Conservation (phyloP, 1,140 invertebrate species). For the Ephestia elutella region DNA sequence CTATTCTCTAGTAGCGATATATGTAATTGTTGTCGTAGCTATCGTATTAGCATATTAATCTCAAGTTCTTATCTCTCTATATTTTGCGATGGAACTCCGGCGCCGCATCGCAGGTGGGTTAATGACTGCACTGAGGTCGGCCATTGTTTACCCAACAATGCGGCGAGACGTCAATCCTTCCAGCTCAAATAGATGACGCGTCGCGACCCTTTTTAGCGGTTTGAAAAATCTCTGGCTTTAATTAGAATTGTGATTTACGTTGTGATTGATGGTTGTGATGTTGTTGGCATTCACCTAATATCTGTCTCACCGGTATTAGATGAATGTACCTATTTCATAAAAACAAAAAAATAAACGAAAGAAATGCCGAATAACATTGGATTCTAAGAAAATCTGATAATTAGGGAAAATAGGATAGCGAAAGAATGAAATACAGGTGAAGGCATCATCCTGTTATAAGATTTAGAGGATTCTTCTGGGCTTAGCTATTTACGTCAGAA, state of each 20-base stretch:
- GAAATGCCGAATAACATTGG: background rate
- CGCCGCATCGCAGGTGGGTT: constrained; percentile 54
- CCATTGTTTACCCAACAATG: constrained; percentile 71
- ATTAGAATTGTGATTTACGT: background rate
- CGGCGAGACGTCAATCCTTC: constrained; percentile 54
- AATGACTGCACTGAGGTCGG: constrained; percentile 63
- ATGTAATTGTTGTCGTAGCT: too few relatives aligned
- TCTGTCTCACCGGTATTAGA: too few relatives aligned
- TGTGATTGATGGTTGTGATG: too few relatives aligned
- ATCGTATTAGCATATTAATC: too few relatives aligned
- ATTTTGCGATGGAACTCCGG: constrained; percentile 1
- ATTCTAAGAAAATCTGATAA: background rate
- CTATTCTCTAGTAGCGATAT: too few relatives aligned
- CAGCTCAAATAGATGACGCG: constrained; percentile 53
- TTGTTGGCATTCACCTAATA: too few relatives aligned
- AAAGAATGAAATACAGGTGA: background rate
- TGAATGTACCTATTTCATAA: too few relatives aligned
- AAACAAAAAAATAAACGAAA: background rate
- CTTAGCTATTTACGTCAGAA: constrained; percentile 40
- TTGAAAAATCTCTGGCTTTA: constrained; percentile 38
- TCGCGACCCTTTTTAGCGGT: constrained; percentile 45
- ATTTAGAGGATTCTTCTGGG: constrained; percentile 29
- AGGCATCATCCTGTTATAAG: constrained; percentile 29
- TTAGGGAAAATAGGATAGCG: background rate
- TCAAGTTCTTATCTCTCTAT: background rate